Percentiles rank a stretch among this genome's conserved stretches.
These are phyloP conservation scores for Etia nguti DNA, from an alignment of 2,113 vertebrate species.

Conservation along the genomic window DNA sequence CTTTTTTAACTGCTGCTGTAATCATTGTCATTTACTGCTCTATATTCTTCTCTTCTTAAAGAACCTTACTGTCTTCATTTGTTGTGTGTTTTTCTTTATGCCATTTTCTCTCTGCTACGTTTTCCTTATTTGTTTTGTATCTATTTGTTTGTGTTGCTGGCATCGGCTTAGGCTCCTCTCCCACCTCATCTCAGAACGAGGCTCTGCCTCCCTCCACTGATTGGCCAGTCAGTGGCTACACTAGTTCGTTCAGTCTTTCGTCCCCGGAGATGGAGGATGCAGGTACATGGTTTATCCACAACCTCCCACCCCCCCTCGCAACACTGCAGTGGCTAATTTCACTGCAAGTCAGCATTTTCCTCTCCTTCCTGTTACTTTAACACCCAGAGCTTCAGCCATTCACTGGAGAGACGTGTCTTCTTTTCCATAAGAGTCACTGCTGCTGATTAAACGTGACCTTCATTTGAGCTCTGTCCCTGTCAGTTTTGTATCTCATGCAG, in stretches of 20 bases:
- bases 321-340: conserved; percentile 12
- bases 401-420: neutral
- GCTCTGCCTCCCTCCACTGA: conserved; percentile 88
- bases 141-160: conserved; percentile 53
- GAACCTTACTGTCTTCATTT: conserved; percentile 33
- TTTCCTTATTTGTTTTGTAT: conserved; percentile 44
- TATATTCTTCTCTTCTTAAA: conserved; percentile 3
- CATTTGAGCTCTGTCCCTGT: neutral
- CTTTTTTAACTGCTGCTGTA: conserved; percentile 23
- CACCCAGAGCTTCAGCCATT: neutral
- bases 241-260: conserved; percentile 86
- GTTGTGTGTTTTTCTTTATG: conserved; percentile 43
- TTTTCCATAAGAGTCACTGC: neutral
- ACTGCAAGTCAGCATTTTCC: conserved; percentile 15
- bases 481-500: neutral
- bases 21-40: conserved; percentile 27
- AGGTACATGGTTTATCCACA: conserved; percentile 73
- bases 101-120: conserved; percentile 55
- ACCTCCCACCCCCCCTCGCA: neutral
- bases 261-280: conserved; percentile 80
- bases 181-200: conserved; percentile 87
- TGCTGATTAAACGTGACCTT: neutral
- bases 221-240: conserved; percentile 90
- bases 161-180: conserved; percentile 79
- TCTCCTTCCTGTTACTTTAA: neutral